Conservation (phyloP, 1,140 invertebrate genomes). For the Cherax quadricarinatus region DNA sequence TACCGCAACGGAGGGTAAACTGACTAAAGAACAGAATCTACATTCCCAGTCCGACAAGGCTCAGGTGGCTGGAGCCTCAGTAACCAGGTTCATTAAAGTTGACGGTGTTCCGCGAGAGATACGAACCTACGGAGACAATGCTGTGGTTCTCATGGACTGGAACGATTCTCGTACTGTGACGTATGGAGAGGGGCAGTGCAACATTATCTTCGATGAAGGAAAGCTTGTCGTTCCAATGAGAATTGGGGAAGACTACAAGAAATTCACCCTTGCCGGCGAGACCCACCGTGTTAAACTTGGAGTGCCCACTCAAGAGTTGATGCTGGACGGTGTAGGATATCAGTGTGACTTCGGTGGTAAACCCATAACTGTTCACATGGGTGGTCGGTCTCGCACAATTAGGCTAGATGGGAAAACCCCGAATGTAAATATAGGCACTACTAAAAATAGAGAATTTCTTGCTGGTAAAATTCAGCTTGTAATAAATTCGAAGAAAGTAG, state of each 20-base stretch:
- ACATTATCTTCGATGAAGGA: no score
- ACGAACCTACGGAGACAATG: constrained; percentile 89
- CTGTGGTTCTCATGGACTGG: constrained; percentile 88
- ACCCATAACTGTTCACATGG: constrained; percentile 88
- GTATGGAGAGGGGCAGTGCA: constrained; percentile 80
- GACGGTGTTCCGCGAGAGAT: constrained; percentile 89
- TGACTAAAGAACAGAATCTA: constrained; percentile 70
- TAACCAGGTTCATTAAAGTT: constrained; percentile 78
- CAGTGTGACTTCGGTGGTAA: constrained; percentile 95
- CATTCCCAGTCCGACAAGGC: constrained; percentile 62
- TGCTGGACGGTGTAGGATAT: constrained; percentile 90
- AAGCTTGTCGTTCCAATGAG: constrained; percentile 73
- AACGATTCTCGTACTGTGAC: constrained; percentile 91
- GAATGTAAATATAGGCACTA: constrained; percentile 79
- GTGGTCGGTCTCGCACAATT: constrained; percentile 85
- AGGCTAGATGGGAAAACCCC: constrained; percentile 92
- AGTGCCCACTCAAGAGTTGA: constrained; percentile 93
- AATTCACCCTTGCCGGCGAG: constrained; percentile 77
- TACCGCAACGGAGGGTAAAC: constrained; percentile 48
- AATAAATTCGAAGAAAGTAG: constrained; percentile 86
- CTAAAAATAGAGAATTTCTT: constrained; percentile 85
- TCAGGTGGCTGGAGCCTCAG: constrained; percentile 51
- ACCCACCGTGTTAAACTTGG: constrained; percentile 88
- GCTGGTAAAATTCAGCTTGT: constrained; percentile 90
- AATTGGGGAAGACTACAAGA: constrained; percentile 75